Evolutionary conservation across 2,888 invertebrate species (phyloP), one percentile per base, ranked within the genome.

Genomic region (Teleiodes luculella): DNA sequence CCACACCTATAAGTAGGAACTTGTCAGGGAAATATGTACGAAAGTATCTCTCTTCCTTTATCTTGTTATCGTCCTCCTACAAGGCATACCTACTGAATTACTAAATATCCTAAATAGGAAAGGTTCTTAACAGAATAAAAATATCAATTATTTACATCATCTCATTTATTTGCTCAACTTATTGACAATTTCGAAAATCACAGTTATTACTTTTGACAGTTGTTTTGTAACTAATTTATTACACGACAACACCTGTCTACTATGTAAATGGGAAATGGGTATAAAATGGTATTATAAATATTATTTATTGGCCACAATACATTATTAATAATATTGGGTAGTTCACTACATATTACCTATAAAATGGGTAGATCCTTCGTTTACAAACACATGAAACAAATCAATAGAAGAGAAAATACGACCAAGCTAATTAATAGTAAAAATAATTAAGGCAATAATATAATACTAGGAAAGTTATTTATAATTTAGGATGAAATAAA

Each of bases 181-280:
- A 89, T 83, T 86, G 88, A 87, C 88, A 89, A 88, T 88, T 88
- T 88, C 82, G 88, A 88, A 86, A 89, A 89, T 89, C 89, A 89
- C 89, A 88, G 89, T 88, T 88, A 82, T 81, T 70, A 72, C 68
- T 84, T 83, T 87, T 86, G 87, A 88, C 87, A 86, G 77, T 82
- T 84, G 78, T 75, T 79, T 76, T 77, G 84, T 86, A 85, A 85
- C 74, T 83, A 78, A 80, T 80, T 54, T 76, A 83, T 83, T 84
- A 86, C 84, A 83, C 69, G 71, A 74, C 73, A 83, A 82, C 86
- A 80, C 73, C 73, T 76, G 80, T 76, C 84, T 73, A 79, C 80
- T 83, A 85, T 83, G 75, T 85, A 82, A 83, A 86, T 74, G 84
- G 86, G 84, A 76, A 84, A 78, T 80, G 88, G 87, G 89, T 89